Evolutionary conservation across 2,888 invertebrate genomes (phyloP), one percentile per base, ranked within the genome.

Genomic region (Leucophenga montana): DNA sequence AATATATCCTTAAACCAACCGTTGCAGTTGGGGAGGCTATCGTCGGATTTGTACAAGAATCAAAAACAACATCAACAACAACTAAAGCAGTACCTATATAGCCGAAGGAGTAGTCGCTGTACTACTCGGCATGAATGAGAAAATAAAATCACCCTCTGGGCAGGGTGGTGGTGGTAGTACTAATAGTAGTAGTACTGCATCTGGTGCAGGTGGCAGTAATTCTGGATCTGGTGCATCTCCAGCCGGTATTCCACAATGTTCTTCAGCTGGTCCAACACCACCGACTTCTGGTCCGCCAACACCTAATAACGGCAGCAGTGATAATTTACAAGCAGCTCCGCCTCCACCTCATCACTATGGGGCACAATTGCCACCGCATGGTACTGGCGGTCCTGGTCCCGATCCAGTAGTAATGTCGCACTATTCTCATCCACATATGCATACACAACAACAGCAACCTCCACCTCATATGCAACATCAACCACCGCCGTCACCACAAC

Each of bases 141-240:
- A 88, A 86, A 88, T 86, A 75, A 88, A 88, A 81, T 87, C 87
- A 78, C 88, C 87, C 78, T 87, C 87, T 71, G 85, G 86, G 71
- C 86, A 87, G 85, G 82, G 85, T 78, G 80, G 81, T 71, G 78
- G 77, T 62, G 71, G 71, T 33, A 71, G 70, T 64, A 70, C 67
- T 56, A n/a, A n/a, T n/a, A 61, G 62, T 67, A 56, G 72, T 46
- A 39, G 39, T 27, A 27, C 2, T 27, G 27, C 27, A 27, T 27
- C 27, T 4, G 53, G 67, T 18, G 74, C 77, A 27, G 73, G 68
- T 31, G 70, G 75, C 59, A 69, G 71, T 73, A 67, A 71, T 66
- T 73, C 75, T 68, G 76, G 70, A 2, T 71, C 68, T 53, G 59
- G 53, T 27, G 66, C 22, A 68, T 16, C 72, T 1, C 71, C 54